A percentile compares a stretch with the other conserved stretches of the same genome.
Evolutionary conservation across 2,888 invertebrate species (phyloP).

Genomic region (Nymphalis c-album): DNA sequence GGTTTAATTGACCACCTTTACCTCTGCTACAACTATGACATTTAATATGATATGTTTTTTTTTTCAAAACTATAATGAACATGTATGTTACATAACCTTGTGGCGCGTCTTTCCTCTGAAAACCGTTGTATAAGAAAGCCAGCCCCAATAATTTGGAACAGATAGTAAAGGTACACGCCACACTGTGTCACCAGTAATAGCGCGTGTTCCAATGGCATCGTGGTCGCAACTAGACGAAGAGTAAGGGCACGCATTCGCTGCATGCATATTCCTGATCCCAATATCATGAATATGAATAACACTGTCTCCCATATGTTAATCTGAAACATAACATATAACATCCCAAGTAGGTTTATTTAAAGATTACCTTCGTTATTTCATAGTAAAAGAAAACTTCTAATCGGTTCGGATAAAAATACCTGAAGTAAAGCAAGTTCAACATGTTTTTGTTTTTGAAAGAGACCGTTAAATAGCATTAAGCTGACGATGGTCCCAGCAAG

Average conservation of each 20-base stretch:
- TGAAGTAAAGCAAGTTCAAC: slow-evolving; percentile 83
- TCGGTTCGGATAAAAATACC: slow-evolving; percentile 51
- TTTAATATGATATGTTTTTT: too few relatives aligned
- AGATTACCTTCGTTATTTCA: not conserved
- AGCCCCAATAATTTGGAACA: slow-evolving; percentile 89
- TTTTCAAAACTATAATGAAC: not conserved
- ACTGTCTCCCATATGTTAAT: slow-evolving; percentile 82
- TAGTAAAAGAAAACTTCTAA: not conserved
- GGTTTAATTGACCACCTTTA: too few relatives aligned
- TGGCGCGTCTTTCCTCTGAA: slow-evolving; percentile 63
- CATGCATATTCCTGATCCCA: slow-evolving; percentile 68
- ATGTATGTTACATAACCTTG: slow-evolving; percentile 53
- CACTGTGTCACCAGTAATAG: slow-evolving; percentile 89
- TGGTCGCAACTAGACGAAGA: slow-evolving; percentile 57
- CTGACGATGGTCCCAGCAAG: slow-evolving; percentile 86
- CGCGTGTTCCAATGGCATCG: slow-evolving; percentile 84
- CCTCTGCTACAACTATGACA: too few relatives aligned
- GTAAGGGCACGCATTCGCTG: slow-evolving; percentile 68
- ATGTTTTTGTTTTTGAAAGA: slow-evolving; percentile 78
- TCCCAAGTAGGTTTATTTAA: not conserved
- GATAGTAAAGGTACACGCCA: slow-evolving; percentile 89
- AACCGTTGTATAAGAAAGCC: slow-evolving; percentile 78
- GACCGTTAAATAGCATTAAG: slow-evolving; percentile 86
- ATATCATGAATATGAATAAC: slow-evolving; percentile 68
- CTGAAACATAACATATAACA: slow-evolving; percentile 53